Percentiles rank a stretch among this genome's conserved stretches.
These are phyloP conservation scores for Xyrichtys novacula DNA, from an alignment of 2,797 vertebrate species.

Conservation along the genomic window DNA sequence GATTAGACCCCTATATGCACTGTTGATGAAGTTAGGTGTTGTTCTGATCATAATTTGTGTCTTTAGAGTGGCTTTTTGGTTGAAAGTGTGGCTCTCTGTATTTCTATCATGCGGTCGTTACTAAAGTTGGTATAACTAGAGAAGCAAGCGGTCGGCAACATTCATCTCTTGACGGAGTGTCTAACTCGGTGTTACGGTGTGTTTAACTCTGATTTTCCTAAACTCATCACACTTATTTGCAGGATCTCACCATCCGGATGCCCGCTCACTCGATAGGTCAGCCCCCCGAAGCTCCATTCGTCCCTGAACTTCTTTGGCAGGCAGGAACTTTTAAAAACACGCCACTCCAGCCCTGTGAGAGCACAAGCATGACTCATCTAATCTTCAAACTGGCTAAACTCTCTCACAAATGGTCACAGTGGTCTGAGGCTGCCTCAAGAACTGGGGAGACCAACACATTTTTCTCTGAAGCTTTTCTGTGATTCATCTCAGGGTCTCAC, in stretches of 20 bases:
- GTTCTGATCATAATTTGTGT: too few relatives aligned
- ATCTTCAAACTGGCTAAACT: constrained; percentile 22
- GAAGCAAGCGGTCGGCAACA: too few relatives aligned
- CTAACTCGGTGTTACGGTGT: too few relatives aligned
- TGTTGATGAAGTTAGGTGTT: too few relatives aligned
- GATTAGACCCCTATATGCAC: too few relatives aligned
- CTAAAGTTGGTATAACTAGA: too few relatives aligned
- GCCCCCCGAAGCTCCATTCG: constrained; percentile 92
- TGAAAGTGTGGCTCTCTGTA: too few relatives aligned
- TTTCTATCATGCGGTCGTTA: too few relatives aligned
- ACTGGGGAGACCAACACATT: constrained; percentile 4
- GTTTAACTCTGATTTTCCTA: constrained; percentile 16
- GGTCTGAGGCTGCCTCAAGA: constrained; percentile 20
- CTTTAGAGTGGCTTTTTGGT: too few relatives aligned
- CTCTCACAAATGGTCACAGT: constrained; percentile 15
- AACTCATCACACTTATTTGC: not conserved
- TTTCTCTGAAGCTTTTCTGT: constrained; percentile 33
- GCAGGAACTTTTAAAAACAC: constrained; percentile 91
- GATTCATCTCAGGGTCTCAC: constrained; percentile 43
- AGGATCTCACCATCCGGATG: constrained; percentile 86
- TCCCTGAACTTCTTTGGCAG: constrained; percentile 89
- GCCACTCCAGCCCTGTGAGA: constrained; percentile 75
- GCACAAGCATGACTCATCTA: constrained; percentile 31
- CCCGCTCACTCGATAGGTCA: constrained; percentile 92
- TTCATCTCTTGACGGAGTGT: too few relatives aligned